phyloP scores from a whole-genome alignment of 2,797 vertebrate species.

The Buceros bicornis region DNA sequence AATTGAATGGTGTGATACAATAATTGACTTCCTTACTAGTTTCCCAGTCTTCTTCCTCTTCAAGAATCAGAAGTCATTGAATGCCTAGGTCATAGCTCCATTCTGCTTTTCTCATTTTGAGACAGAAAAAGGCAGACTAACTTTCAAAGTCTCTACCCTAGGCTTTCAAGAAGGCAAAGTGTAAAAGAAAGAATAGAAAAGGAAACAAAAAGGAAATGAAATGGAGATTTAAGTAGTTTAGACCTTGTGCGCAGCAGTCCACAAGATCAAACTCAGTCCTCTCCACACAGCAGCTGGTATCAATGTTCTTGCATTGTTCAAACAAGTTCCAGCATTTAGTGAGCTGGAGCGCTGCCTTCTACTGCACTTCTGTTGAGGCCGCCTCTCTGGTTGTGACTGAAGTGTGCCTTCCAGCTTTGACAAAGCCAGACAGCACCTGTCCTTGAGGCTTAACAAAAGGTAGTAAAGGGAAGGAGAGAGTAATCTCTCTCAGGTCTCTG shows the following conservation, averaged over 20 bases:
- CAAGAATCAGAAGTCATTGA: neutral
- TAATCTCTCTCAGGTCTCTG: neutral
- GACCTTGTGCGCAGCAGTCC: neutral
- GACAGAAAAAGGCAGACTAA: slow-evolving; percentile 27
- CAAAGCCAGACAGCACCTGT: neutral
- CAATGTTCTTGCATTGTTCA: slow-evolving; percentile 3
- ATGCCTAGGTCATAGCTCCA: neutral
- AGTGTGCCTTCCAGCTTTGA: neutral
- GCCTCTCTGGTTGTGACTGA: neutral
- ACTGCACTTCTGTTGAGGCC: neutral
- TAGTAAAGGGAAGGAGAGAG: neutral
- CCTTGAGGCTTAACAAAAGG: neutral
- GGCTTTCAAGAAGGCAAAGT: slow-evolving; percentile 11
- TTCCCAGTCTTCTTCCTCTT: slow-evolving; percentile 1
- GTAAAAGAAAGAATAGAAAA: slow-evolving; percentile 38
- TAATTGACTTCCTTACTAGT: slow-evolving; percentile 7
- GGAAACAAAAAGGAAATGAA: slow-evolving; percentile 48
- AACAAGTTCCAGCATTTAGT: slow-evolving; percentile 28
- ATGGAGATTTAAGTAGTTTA: slow-evolving; percentile 33
- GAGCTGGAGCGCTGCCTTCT: neutral
- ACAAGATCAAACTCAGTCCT: neutral
- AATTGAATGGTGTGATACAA: neutral
- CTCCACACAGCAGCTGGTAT: neutral
- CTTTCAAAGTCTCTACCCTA: slow-evolving; percentile 8
- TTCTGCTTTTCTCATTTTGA: slow-evolving; percentile 29